Evolutionary conservation across 2,113 vertebrate genomes (phyloP).

Genomic region (Poeciliopsis occidentalis): DNA sequence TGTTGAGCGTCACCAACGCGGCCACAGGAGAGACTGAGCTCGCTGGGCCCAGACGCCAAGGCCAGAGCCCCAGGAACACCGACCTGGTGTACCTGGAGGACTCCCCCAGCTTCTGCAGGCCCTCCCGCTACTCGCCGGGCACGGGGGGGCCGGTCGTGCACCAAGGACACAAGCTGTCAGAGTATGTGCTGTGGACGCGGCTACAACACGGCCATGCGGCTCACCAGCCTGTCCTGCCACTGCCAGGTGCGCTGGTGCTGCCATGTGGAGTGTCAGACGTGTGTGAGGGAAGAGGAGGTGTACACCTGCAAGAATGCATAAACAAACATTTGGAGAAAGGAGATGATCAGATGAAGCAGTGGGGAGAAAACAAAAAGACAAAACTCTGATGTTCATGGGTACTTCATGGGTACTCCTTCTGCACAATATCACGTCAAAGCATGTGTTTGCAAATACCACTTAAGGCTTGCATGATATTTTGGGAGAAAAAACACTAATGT

Average conservation of each 20-base stretch:
- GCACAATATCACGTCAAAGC: constrained; percentile 14
- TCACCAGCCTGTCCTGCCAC: constrained; percentile 94
- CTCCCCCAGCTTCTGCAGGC: constrained; percentile 94
- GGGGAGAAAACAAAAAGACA: constrained; percentile 9
- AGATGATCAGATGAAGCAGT: constrained; percentile 6
- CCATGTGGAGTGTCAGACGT: constrained; percentile 97
- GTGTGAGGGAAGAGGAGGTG: constrained; percentile 91
- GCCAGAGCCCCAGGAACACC: constrained; percentile 80
- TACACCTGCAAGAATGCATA: constrained; percentile 96
- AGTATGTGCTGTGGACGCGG: constrained; percentile 96
- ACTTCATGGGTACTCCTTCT: constrained; percentile 2
- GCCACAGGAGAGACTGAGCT: constrained; percentile 91
- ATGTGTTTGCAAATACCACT: constrained; percentile 17
- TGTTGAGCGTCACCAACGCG: constrained; percentile 91
- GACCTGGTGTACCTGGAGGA: constrained; percentile 96
- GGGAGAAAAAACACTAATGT: constrained; percentile 36
- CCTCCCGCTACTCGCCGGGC: constrained; percentile 91
- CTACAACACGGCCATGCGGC: constrained; percentile 93
- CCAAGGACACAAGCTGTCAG: constrained; percentile 92
- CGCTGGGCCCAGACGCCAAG: constrained; percentile 73
- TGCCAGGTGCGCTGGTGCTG: constrained; percentile 99
- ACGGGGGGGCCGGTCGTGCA: constrained; percentile 89
- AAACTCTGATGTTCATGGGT: neutral
- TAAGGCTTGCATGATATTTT: constrained; percentile 34
- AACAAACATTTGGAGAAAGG: constrained; percentile 4